Evolutionary conservation across 2,797 vertebrate genomes (phyloP).

Genomic region (Perodicticus potto): DNA sequence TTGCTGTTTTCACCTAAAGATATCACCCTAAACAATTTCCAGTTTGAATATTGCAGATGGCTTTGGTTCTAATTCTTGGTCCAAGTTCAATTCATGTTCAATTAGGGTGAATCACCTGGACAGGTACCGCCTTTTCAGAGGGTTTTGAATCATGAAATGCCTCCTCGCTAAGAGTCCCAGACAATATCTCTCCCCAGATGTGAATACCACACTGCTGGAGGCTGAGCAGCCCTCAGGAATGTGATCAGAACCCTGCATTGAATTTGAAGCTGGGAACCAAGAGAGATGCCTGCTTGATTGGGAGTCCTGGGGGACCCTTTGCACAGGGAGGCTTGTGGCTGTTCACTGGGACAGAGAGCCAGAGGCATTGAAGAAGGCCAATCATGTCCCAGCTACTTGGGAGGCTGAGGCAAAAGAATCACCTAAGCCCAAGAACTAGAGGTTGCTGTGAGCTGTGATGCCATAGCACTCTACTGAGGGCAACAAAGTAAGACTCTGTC

Average conservation of each 20-base stretch:
- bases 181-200: background rate
- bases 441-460: no score
- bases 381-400: no score
- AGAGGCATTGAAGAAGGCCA: background rate
- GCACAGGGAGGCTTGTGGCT: background rate
- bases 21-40: background rate
- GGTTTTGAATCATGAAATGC: background rate
- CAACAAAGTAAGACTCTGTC: no score
- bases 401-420: no score
- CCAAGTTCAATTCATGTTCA: background rate
- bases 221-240: background rate
- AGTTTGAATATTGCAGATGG: background rate
- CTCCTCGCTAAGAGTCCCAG: background rate
- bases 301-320: background rate
- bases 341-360: background rate
- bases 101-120: background rate
- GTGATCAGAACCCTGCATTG: background rate
- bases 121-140: background rate
- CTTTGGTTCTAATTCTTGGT: background rate
- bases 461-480: no score
- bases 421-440: no score
- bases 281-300: background rate
- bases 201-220: background rate
- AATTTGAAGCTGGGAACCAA: background rate
- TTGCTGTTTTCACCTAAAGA: background rate